Conservation (phyloP, 2,888 invertebrate genomes). For the Zelleria hepariella region DNA sequence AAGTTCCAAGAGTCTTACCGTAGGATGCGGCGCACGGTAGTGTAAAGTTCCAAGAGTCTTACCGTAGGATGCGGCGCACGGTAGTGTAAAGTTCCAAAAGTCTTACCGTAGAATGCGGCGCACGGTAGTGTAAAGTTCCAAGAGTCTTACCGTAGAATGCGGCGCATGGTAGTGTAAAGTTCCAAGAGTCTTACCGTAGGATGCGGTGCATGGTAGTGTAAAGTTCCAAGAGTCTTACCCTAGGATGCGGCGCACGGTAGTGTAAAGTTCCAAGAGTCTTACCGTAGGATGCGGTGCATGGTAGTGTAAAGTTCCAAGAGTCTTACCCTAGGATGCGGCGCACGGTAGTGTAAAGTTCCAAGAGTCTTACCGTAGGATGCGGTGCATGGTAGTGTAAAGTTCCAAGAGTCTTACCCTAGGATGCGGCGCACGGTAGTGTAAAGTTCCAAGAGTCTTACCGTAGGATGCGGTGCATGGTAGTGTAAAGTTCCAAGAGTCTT, state of each 20-base stretch:
- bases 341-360: no score
- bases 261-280: no score
- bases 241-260: conserved; percentile 12
- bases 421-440: conserved; percentile 13
- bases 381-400: conserved; percentile 15
- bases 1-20: not conserved
- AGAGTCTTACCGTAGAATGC: not conserved
- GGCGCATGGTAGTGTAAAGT: conserved; percentile 15
- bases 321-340: not conserved
- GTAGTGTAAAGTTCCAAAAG: no score
- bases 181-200: not conserved
- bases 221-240: not conserved
- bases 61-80: not conserved
- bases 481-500: no score
- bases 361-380: not conserved
- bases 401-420: not conserved
- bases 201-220: conserved; percentile 13
- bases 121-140: no score
- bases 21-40: conserved; percentile 12
- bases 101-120: not conserved
- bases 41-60: no score
- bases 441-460: not conserved
- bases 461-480: conserved; percentile 12
- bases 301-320: no score
- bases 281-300: not conserved